Base-by-base conservation (phyloP, 92 coral and sea anemone species). In the Porites lobata region DNA sequence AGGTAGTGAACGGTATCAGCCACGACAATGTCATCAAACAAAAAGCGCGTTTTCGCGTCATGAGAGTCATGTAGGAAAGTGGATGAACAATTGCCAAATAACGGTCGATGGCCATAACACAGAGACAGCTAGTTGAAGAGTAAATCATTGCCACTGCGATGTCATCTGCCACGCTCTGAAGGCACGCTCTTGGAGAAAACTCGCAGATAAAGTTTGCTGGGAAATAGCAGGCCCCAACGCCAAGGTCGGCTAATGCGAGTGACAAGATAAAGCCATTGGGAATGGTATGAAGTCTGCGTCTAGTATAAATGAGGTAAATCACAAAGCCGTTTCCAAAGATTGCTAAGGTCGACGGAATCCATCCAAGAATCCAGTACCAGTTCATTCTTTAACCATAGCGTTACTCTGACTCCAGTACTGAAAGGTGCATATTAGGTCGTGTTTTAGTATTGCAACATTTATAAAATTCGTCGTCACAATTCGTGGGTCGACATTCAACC, bases 71-170 rank as follows among this genome's bases (percentile, higher is more conserved):
- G 75, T 92, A 92, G 75, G 72, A 63, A 32, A 95, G 87, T 6
- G 98, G 96, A 58, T 77, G 59, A 7, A 93, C 90, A 14, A 93
- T 90, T 9, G 98, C 98, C 64, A 91, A 67, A 76, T 95, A 95
- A 38, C 98, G 90, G 73, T 95, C 98, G 17, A 94, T 62, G 13
- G 96, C 86, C 77, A 94, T 81, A 1, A 92, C 85, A 62, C 96
- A 95, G 4, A 95, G 93, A 69, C 82, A 88, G 8, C 90, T 75
- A 0, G 89, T 93, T 1, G 98, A 95, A 0, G 93, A 83, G 61
- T 85, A 94, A 24, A 93, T 69, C 69, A 93, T 74, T 9, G 86
- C 8, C 65, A 86, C 74, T 73, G 90, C 80, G 68, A 90, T 73
- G 50, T 82, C 91, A 14, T 68, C 85, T 6, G 80, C 54, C 62